Conservation (phyloP, 1,140 invertebrate genomes). For the Plodia interpunctella region DNA sequence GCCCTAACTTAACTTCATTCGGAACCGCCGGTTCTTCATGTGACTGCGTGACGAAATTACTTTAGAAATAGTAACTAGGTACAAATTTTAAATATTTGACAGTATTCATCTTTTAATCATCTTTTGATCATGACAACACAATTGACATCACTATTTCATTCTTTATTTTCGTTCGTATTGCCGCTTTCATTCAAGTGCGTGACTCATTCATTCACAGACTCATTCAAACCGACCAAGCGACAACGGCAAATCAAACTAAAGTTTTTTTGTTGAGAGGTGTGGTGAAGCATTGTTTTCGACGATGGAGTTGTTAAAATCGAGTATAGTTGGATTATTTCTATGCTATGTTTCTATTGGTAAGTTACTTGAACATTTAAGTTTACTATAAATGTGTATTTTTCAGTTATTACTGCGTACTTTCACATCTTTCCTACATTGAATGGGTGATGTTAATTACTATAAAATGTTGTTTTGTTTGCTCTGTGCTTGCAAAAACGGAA, state of each 20-base stretch:
- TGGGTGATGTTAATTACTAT: neutral
- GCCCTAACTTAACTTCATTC: too few species aligned
- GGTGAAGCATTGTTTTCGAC: neutral
- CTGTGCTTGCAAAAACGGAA: neutral
- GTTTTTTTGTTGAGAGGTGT: constrained; percentile 10
- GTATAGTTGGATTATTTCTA: neutral
- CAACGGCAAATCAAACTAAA: constrained; percentile 10
- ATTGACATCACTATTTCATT: constrained; percentile 1
- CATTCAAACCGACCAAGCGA: constrained; percentile 10
- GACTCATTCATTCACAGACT: neutral
- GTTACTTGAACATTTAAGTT: neutral
- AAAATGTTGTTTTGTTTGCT: neutral
- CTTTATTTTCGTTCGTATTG: neutral
- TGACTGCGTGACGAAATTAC: too few species aligned
- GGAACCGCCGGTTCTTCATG: too few species aligned
- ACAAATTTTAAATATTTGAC: too few species aligned
- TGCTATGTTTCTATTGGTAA: neutral
- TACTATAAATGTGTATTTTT: neutral
- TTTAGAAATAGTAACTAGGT: too few species aligned
- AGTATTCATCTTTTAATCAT: too few species aligned
- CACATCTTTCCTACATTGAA: neutral
- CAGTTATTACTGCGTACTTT: neutral
- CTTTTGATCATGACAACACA: too few species aligned
- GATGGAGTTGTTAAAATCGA: constrained; percentile 9
- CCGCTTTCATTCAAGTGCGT: neutral